Evolutionary conservation across 2,888 invertebrate species (phyloP), one percentile per base, ranked within the genome.

Genomic region (Diloba caeruleocephala): DNA sequence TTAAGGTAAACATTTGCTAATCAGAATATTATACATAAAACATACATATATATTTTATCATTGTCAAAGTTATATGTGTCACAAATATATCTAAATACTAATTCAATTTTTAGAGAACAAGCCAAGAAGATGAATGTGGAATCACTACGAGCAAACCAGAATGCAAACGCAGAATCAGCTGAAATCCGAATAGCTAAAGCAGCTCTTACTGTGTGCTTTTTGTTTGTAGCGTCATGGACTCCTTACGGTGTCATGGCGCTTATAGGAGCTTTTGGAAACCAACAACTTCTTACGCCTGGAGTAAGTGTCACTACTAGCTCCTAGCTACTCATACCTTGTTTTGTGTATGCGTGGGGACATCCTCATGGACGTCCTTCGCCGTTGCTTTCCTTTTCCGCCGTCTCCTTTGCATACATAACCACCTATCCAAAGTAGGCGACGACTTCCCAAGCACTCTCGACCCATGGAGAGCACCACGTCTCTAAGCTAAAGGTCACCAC

Each of bases 61-160:
- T 7, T 3, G 1, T 7, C 3, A 4, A 21, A 21, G 21, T 21
- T 21, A 4, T 21, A 21, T 21, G 5, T 21, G 21, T 7, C 5
- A 1, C 5, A 21, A 21, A 7, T 7, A 21, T 7, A 7, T 7
- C 5, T 21, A 1, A 4, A 4, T 3, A 4, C 21, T 21, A 21
- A 21, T 21, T n/a, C n/a, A 5, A 10, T 41, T 37, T 59, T 51
- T 68, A 92, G 93, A 60, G 90, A 88, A 67, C 92, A 93, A 85
- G 98, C 98, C 0, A 97, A 97, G 79, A 98, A 98, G 88, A 98
- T 98, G 98, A 98, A 98, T 78, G 97, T 98, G 0, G 97, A 98
- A 76, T 97, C 97, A 1, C 89, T 98, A 23, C 94, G 97, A 77
- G 93, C 95, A 59, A 95, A 97, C 87, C 95, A 96, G 82, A 94